Evolutionary conservation across 2,888 invertebrate species (phyloP), one percentile per base, ranked within the genome.

Genomic region (Phaedon cochleariae): DNA sequence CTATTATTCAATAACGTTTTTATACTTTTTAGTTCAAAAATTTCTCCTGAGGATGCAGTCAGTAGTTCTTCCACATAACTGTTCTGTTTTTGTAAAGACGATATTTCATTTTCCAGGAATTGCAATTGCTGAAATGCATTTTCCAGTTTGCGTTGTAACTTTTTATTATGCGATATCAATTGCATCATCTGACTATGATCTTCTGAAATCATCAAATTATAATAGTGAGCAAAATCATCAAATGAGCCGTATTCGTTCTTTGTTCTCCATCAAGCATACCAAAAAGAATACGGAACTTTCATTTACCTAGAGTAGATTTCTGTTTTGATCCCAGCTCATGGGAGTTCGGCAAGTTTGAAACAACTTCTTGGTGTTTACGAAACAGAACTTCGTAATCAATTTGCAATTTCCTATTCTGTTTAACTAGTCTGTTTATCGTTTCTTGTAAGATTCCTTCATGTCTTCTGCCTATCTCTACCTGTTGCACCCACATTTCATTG

Each of bases 371-470:
- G 57, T 80, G 78, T 48, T 78, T 78, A 21, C 74, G 74, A 20
- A 71, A 72, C 45, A 82, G 57, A 45, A 49, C 59, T 62, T 82
- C 81, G 34, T 81, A 75, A 58, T 82, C 80, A 17, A 73, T 69
- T 68, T 80, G 78, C 21, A 82, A 67, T 51, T 78, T 71, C 34
- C 81, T 74, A 70, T 82, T 83, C 65, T 82, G 76, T 63, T 74
- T 77, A 6, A 79, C 73, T 31, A 80, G 59, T 18, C 75, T 68
- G 37, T 74, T 74, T 20, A 82, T 29, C 3, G 73, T 74, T n/a
- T 77, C 78, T 58, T 79, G 77, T 7, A 81, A 54, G 15, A 74
- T 67, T 59, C 67, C 70, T 64, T 80, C 77, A 49, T 79, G 78
- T 5, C 69, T 67, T 57, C 76, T 77, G 37, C 73, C 71, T 6